Conservation (phyloP, 2,797 vertebrate genomes). For the Halcyon chelicuti region DNA sequence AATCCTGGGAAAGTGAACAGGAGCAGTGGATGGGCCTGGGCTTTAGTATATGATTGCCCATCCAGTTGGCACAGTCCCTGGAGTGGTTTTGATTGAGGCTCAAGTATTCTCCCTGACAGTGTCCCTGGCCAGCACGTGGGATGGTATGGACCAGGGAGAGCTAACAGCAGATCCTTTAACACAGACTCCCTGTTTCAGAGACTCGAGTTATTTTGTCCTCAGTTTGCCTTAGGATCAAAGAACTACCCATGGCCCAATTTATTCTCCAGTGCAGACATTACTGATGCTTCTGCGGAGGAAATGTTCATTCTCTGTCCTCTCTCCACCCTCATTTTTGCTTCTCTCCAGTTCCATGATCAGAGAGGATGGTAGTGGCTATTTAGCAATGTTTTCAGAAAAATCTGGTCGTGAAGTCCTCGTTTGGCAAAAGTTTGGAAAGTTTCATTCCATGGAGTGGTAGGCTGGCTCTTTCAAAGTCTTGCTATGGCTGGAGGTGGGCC, state of each 20-base stretch:
- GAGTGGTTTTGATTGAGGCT: not conserved
- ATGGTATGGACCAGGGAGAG: not conserved
- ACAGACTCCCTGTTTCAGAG: not conserved
- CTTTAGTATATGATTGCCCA: not conserved
- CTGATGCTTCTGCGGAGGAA: not conserved
- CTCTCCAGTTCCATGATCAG: not conserved
- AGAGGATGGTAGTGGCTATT: not conserved
- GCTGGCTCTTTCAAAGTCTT: not conserved
- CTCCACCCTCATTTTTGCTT: accelerated
- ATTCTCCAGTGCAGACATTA: not conserved
- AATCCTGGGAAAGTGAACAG: not conserved
- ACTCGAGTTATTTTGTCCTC: not conserved
- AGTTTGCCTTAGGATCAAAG: not conserved
- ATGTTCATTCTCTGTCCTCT: not conserved
- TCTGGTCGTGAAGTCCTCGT: not conserved
- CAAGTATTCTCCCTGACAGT: not conserved
- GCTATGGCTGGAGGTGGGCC: not conserved
- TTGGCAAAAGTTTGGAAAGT: not conserved
- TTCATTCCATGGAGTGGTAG: not conserved
- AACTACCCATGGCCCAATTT: not conserved
- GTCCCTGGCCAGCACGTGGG: not conserved
- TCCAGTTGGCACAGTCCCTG: not conserved
- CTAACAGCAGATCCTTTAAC: not conserved
- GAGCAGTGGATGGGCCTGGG: not conserved
- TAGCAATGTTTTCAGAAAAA: not conserved